Evolutionary conservation across 2,113 vertebrate genomes (phyloP).

Genomic region (Gambusia holbrooki): DNA sequence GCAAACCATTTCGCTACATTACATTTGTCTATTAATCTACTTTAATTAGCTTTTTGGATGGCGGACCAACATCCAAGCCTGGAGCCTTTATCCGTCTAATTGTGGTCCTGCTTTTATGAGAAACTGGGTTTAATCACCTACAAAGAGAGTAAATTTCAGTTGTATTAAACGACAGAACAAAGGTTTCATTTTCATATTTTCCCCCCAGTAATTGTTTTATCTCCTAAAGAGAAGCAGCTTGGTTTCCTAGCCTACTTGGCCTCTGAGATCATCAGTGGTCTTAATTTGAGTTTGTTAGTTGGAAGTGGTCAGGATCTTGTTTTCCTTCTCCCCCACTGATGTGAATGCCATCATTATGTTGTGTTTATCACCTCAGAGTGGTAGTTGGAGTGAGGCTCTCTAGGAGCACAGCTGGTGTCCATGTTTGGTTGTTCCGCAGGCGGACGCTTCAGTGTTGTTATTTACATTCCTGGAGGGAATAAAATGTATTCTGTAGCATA

Average conservation of each 20-base stretch:
- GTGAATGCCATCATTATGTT: constrained; percentile 75
- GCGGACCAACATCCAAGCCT: too few species aligned
- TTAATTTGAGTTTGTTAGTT: constrained; percentile 70
- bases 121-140: neutral
- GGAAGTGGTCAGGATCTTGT: constrained; percentile 73
- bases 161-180: neutral
- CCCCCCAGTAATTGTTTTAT: constrained; percentile 16
- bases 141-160: neutral
- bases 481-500: neutral
- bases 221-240: constrained; percentile 39
- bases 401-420: constrained; percentile 43
- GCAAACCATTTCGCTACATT: neutral
- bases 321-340: constrained; percentile 67
- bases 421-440: constrained; percentile 74
- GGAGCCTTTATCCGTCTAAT: too few species aligned
- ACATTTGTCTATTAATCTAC: neutral
- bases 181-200: neutral
- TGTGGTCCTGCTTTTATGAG: neutral
- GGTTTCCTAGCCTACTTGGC: constrained; percentile 39
- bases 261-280: constrained; percentile 58
- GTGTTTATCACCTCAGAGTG: constrained; percentile 52
- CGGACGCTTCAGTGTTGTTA: constrained; percentile 61
- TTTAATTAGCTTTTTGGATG: too few species aligned
- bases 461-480: constrained; percentile 57
- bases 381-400: constrained; percentile 68